Base-by-base conservation (phyloP, 2,797 vertebrate species). In the Coluber constrictor region DNA sequence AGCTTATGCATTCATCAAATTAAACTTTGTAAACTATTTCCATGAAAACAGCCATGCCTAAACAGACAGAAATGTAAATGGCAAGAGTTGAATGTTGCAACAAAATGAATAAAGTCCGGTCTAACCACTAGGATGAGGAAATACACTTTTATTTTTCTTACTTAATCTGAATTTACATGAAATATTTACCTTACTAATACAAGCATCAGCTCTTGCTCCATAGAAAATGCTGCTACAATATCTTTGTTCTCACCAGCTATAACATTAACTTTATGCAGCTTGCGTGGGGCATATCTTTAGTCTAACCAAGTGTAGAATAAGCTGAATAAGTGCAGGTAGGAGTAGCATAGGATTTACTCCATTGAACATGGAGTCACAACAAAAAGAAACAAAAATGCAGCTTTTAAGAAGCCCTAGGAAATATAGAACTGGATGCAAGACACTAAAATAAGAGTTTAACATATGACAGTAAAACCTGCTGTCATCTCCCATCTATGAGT, bases 31-130 rank as follows among this genome's bases (percentile, higher is more conserved):
- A 54, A 6, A 70, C 32, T 0, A 47, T 94, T 91, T 92, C 94
- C 88, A 86, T 60, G 90, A 94, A 92, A 95, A 90, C 91, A 95
- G 57, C 88, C 89, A 57, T 61, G n/a, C 93, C 88, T 92, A 70
- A 90, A 94, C 25, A 0, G 0, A 91, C 56, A 70, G 0, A n/a
- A 25, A 0, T 0, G 11, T 8, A 9, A 89, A 88, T 25, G 89
- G 66, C 3, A 55, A 32, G 0, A 0, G 91, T 37, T 91, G 55
- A 87, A 16, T n/a, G 51, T 47, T 63, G 37, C 47, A 55, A 89
- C 0, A 2, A 27, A 92, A 3, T 47, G n/a, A 92, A n/a, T 3
- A 29, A 88, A 83, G 0, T 0, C 11, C 86, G 55, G 18, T 43
- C 0, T 0, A 90, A 83, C 92, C 88, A 87, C 16, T 10, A 59